Conservation (phyloP, 2,888 invertebrate species). For the Drosophila lacicola region DNA sequence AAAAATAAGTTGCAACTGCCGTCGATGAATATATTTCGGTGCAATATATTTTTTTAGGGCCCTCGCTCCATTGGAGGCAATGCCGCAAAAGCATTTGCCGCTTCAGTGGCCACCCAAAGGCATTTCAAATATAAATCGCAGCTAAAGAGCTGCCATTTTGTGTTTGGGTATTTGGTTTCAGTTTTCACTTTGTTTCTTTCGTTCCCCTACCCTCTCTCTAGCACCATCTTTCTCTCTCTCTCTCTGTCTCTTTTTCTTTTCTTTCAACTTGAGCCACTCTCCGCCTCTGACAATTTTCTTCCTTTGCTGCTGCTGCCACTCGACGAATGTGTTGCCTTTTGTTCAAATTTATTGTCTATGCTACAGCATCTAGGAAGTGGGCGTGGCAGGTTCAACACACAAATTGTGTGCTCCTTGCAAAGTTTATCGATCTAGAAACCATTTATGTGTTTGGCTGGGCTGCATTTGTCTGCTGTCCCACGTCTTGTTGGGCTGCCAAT, state of each 20-base stretch:
- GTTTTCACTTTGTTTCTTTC: constrained; percentile 41
- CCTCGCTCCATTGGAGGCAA: constrained; percentile 17
- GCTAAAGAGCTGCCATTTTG: constrained; percentile 51
- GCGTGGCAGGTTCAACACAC: constrained; percentile 44
- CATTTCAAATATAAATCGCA: constrained; percentile 66
- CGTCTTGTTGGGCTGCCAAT: constrained; percentile 8
- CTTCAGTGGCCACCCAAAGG: constrained; percentile 67
- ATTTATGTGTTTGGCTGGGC: constrained; percentile 45
- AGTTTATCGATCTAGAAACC: constrained; percentile 68
- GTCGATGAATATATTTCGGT: constrained; percentile 57
- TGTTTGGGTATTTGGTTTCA: constrained; percentile 58
- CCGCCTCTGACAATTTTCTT: constrained; percentile 56
- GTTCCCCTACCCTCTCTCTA: neutral
- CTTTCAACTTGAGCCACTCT: neutral
- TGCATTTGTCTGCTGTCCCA: constrained; percentile 10
- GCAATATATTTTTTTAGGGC: constrained; percentile 42
- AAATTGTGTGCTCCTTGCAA: constrained; percentile 49
- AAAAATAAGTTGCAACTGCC: constrained; percentile 72
- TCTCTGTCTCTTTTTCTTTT: neutral
- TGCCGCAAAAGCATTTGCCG: constrained; percentile 70
- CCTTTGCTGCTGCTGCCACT: constrained; percentile 61
- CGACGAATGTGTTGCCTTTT: constrained; percentile 72
- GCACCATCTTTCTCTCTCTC: neutral
- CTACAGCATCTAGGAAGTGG: constrained; percentile 15
- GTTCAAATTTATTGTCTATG: constrained; percentile 71